Evolutionary conservation across 2,797 vertebrate species (phyloP).

Genomic region (Clangula hyemalis): DNA sequence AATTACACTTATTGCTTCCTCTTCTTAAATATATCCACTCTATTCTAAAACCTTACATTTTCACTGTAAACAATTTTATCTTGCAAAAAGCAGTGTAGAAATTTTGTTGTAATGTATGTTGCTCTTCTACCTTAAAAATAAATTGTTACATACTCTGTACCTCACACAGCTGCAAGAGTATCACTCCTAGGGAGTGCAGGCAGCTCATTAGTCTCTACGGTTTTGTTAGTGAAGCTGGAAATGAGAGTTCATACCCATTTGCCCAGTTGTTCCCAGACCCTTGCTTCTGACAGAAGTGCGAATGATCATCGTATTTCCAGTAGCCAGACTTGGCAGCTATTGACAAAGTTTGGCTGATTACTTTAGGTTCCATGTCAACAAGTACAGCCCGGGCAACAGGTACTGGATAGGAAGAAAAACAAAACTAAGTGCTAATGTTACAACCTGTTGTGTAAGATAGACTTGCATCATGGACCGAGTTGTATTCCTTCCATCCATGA

Average conservation of each 20-base stretch:
- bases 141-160: background rate
- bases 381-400: constrained; percentile 88
- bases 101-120: background rate
- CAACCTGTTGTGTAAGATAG: background rate
- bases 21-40: background rate
- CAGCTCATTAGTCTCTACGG: background rate
- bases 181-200: background rate
- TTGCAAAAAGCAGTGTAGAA: background rate
- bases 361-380: constrained; percentile 98
- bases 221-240: background rate
- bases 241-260: constrained; percentile 85
- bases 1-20: background rate
- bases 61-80: background rate
- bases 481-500: background rate
- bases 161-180: background rate
- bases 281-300: constrained; percentile 93
- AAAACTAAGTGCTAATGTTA: background rate
- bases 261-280: constrained; percentile 99
- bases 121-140: background rate
- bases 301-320: constrained; percentile 86
- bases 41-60: background rate
- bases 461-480: fast-evolving
- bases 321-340: constrained; percentile 82
- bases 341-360: constrained; percentile 86
- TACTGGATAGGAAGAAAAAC: constrained; percentile 66